Evolutionary conservation across 2,113 vertebrate species (phyloP), one percentile per base, ranked within the genome.

Genomic region (Zeus faber): DNA sequence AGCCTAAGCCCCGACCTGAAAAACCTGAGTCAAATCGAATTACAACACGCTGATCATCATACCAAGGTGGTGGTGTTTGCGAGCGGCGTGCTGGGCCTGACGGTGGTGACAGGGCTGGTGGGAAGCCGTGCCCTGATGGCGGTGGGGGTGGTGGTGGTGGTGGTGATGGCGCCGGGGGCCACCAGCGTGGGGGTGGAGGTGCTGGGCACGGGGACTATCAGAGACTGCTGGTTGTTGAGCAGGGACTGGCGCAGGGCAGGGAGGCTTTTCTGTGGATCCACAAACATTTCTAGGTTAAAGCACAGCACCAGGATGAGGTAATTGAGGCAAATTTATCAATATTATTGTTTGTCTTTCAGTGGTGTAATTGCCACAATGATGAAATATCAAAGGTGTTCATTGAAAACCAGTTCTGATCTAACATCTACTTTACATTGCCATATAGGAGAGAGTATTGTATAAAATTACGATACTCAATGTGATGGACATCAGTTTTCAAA

Each of bases 181-280:
- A 69, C 67, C 11, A 72, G 79, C 10, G 59, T 80, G 0, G 59
- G 61, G 0, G 46, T 46, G 0, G 65, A 52, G 48, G 70, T 51
- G 55, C 37, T 46, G 61, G 88, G 81, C 59, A 46, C 64, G 57
- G 3, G 62, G 35, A 76, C 87, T 73, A 74, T 76, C 73, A 93
- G 85, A 54, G 89, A 89, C 81, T 94, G 90, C 53, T 91, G 92
- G 63, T 85, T 93, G 55, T 71, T 94, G 71, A 93, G 78, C 50
- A 94, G 74, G 27, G 92, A 93, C 81, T 92, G 88, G 62, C 92
- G 90, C 67, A 94, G 78, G 11, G 91, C 89, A 2, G 92, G 92
- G 33, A 94, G 91, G 80, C 91, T 94, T 92, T 95, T 94, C 92
- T 95, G 70, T 22, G 64, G 58, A 68, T 13, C 72, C n/a, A 26